phyloP scores from a whole-genome alignment of 1,140 invertebrate species.

The Ceratosolen solmsi region DNA sequence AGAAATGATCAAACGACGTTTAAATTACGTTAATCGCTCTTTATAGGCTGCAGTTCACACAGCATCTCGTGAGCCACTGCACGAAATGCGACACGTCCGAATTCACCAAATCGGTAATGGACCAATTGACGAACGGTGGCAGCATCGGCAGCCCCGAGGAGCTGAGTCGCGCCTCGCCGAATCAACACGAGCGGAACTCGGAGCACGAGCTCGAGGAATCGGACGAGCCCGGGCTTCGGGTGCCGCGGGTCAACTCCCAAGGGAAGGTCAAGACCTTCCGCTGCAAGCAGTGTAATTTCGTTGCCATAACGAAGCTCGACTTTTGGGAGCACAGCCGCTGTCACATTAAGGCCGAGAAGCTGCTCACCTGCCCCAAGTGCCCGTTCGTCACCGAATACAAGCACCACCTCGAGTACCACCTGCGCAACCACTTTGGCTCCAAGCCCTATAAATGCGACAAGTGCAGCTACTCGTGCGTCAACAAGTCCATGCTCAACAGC shows the following conservation, averaged over 20 bases:
- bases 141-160: slow-evolving; percentile 17
- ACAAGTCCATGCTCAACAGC: slow-evolving; percentile 99
- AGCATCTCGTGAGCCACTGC: slow-evolving; percentile 56
- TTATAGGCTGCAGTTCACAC: slow-evolving; percentile 56
- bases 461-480: slow-evolving; percentile 95
- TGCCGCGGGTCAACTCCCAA: slow-evolving; percentile 85
- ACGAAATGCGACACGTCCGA: slow-evolving; percentile 38
- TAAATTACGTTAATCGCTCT: too few relatives aligned
- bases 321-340: slow-evolving; percentile 93
- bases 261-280: slow-evolving; percentile 90
- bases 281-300: slow-evolving; percentile 93
- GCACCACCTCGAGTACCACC: slow-evolving; percentile 98
- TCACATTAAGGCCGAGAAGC: slow-evolving; percentile 95
- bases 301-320: slow-evolving; percentile 89
- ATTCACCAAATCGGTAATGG: slow-evolving; percentile 44
- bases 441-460: slow-evolving; percentile 98
- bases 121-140: slow-evolving; percentile 20
- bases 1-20: too few relatives aligned
- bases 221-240: slow-evolving; percentile 75
- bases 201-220: slow-evolving; percentile 74
- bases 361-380: slow-evolving; percentile 92
- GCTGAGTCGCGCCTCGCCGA: slow-evolving; percentile 23
- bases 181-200: slow-evolving; percentile 41
- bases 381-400: slow-evolving; percentile 99
- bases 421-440: slow-evolving; percentile 94